Base-by-base conservation (phyloP, 1,140 invertebrate species). In the Schlechtendalia chinensis region DNA sequence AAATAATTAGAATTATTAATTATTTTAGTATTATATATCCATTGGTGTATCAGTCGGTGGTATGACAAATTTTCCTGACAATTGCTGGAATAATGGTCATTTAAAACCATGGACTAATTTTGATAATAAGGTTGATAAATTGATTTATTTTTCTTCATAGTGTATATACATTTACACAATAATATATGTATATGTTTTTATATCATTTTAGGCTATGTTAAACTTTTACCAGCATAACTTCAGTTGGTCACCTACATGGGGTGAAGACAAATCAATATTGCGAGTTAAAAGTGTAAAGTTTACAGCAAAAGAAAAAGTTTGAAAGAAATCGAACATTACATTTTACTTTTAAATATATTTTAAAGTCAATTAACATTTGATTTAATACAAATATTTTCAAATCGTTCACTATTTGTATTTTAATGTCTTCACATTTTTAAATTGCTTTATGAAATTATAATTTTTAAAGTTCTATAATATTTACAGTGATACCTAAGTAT, bases 21-120 rank as follows among this genome's bases (percentile, higher is more conserved):
- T 74, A 80, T 83, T 84, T 12, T 84, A 89, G 88, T 89, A 89
- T 83, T 88, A 88, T 83, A 65, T 90, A 6, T 85, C 87, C 27
- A 75, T 90, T 6, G 89, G 89, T 67, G 82, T 89, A 50, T 88
- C 88, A 75, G 87, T 88, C 45, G 89, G 89, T 54, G 89, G 89
- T 45, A 87, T 87, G 6, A 84, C 84, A 27, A 88, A 86, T 83
- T 89, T 90, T 84, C 87, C 87, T 4, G 88, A 90, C 82, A 81
- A 54, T 24, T 83, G 77, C 45, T 77, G 61, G 54, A 84, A 80
- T 39, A 59, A 69, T 32, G 61, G 77, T 1, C 29, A 80, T 24
- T 22, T 80, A 16, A 89, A 89, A 83, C 88, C 88, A 6, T 90
- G 89, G 89, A 83, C 75, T 12, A 88, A 88, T 75, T 82, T 79